These are phyloP conservation scores for Astropecten irregularis DNA, from an alignment of 53 echinoderm and acorn worm species.

Conservation along the genomic window DNA sequence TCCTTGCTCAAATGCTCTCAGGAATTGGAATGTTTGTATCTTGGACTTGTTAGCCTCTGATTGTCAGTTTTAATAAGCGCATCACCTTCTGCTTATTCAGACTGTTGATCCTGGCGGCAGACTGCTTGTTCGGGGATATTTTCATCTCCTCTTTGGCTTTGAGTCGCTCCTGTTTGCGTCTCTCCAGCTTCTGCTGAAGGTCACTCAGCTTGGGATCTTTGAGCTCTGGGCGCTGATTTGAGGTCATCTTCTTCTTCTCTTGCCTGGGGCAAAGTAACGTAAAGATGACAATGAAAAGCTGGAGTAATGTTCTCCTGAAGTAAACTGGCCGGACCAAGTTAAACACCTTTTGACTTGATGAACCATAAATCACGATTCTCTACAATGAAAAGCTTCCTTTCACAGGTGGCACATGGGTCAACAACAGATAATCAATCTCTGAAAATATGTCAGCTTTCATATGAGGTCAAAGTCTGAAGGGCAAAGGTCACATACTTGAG, in stretches of 20 bases:
- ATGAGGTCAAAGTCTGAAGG: neutral
- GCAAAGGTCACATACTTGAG: conserved; percentile 57
- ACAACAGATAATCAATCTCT: too few species aligned
- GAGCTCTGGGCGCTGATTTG: conserved; percentile 50
- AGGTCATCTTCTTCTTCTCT: conserved; percentile 71
- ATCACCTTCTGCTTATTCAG: conserved; percentile 93
- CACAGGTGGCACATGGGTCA: too few species aligned
- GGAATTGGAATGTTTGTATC: too few species aligned
- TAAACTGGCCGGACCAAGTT: too few species aligned
- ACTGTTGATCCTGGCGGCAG: conserved; percentile 67
- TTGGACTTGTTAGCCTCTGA: too few species aligned
- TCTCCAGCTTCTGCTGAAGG: conserved; percentile 81
- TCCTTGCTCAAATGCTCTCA: neutral
- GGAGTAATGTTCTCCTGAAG: too few species aligned
- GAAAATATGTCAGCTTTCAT: too few species aligned
- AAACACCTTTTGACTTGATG: too few species aligned
- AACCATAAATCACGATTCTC: too few species aligned
- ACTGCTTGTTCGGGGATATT: conserved; percentile 76
- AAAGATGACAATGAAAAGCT: too few species aligned
- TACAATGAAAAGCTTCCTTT: too few species aligned
- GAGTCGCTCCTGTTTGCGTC: conserved; percentile 79
- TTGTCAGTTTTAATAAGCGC: too few species aligned
- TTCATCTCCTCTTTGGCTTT: conserved; percentile 78
- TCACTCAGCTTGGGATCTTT: conserved; percentile 83
- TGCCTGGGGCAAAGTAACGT: conserved; percentile 58